These are phyloP conservation scores for Amphiprion ocellaris DNA, from an alignment of 2,113 vertebrate species.

Conservation along the genomic window DNA sequence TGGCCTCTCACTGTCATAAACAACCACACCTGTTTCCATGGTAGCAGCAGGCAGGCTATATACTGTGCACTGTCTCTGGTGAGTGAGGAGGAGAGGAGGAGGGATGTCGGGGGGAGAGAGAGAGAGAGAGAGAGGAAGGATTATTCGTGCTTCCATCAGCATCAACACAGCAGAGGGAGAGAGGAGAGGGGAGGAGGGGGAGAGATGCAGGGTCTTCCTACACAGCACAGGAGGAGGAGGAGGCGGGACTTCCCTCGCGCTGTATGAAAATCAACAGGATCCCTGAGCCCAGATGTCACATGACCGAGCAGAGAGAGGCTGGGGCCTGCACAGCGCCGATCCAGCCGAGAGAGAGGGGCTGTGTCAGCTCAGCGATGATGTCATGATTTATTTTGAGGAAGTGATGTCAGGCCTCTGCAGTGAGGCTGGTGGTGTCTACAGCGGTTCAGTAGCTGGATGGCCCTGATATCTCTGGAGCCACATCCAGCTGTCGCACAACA, in stretches of 20 bases:
- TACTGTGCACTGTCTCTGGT: conserved; percentile 77
- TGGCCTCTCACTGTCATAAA: conserved; percentile 83
- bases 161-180: conserved; percentile 60
- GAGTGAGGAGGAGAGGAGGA: conserved; percentile 74
- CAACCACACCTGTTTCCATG: conserved; percentile 88
- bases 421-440: conserved; percentile 65
- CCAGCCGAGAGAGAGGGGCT: conserved; percentile 65
- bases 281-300: conserved; percentile 63
- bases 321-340: conserved; percentile 62
- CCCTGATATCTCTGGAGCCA: conserved; percentile 19
- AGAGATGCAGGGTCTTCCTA: conserved; percentile 72
- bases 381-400: conserved; percentile 88
- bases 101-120: conserved; percentile 48
- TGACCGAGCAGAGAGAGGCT: conserved; percentile 62
- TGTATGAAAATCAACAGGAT: conserved; percentile 71
- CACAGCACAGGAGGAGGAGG: conserved; percentile 54
- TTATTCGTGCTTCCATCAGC: conserved; percentile 78
- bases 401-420: conserved; percentile 84
- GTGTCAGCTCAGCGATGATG: conserved; percentile 81
- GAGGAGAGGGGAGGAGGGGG: conserved; percentile 34
- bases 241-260: conserved; percentile 66
- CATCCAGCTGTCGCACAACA: conserved; percentile 23
- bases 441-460: conserved; percentile 36
- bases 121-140: conserved; percentile 63
- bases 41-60: conserved; percentile 82